Evolutionary conservation across 1,140 invertebrate species (phyloP).

Genomic region (Sinella curviseta): DNA sequence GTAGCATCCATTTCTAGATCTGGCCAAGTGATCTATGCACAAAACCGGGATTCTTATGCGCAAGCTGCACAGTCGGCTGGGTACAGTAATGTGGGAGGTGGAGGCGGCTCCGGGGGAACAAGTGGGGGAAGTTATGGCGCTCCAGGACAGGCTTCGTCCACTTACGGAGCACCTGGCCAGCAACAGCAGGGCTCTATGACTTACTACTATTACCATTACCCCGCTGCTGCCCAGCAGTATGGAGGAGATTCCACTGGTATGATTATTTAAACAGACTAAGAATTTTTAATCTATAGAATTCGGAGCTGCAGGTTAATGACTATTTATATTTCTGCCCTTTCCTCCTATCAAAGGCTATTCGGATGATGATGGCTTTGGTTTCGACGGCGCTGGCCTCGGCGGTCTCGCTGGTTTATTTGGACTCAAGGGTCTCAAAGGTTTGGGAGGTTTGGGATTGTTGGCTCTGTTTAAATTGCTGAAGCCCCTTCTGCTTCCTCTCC

Average conservation of each 20-base stretch:
- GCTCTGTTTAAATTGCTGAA: constrained; percentile 47
- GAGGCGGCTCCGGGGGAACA: background rate
- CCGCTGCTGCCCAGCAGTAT: constrained; percentile 20
- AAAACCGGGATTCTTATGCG: constrained; percentile 44
- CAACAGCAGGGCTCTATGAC: constrained; percentile 45
- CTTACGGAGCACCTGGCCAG: constrained; percentile 3
- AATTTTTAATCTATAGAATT: background rate
- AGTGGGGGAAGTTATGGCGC: constrained; percentile 28
- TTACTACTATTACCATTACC: constrained; percentile 50
- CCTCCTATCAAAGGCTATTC: constrained; percentile 40
- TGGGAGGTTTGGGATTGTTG: constrained; percentile 36
- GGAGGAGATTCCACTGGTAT: constrained; percentile 41
- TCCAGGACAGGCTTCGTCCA: constrained; percentile 25
- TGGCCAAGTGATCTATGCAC: constrained; percentile 38
- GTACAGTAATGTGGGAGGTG: constrained; percentile 4
- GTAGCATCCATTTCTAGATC: constrained; percentile 20
- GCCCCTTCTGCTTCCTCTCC: constrained; percentile 42
- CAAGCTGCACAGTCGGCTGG: constrained; percentile 30
- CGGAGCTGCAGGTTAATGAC: background rate
- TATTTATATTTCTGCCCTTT: background rate
- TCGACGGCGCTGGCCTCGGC: constrained; percentile 27
- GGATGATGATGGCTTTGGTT: constrained; percentile 42
- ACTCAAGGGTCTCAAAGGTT: constrained; percentile 46
- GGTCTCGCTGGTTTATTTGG: constrained; percentile 46
- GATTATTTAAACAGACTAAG: background rate